A percentile compares a stretch with the other conserved stretches of the same genome.
These are phyloP conservation scores for Cybosia mesomella DNA, from an alignment of 2,888 invertebrate species.

Conservation along the genomic window DNA sequence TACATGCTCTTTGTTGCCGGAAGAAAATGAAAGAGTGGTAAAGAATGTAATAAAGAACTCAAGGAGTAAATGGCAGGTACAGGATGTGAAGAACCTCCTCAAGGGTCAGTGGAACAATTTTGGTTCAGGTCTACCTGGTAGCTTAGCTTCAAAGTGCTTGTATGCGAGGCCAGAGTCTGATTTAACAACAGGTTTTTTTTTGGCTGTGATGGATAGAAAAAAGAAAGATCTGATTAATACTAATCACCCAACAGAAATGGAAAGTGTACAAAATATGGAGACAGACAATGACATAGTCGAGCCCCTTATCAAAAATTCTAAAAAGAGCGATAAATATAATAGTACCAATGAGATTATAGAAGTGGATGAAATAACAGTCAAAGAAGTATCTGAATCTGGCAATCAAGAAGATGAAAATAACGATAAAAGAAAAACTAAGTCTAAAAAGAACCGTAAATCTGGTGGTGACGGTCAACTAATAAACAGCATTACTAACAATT, in stretches of 20 bases:
- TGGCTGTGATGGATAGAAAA: conserved; percentile 94
- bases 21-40: conserved; percentile 98
- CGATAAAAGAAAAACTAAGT: conserved; percentile 20
- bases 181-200: conserved; percentile 97
- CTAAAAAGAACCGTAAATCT: conserved; percentile 44
- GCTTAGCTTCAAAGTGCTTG: conserved; percentile 91
- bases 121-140: conserved; percentile 89
- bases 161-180: conserved; percentile 92
- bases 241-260: neutral
- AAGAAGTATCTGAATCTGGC: conserved; percentile 25
- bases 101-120: conserved; percentile 90
- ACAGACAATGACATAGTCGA: neutral
- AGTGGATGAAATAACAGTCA: neutral
- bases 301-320: neutral
- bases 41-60: conserved; percentile 89
- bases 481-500: conserved; percentile 11
- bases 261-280: conserved; percentile 30
- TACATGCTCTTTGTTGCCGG: conserved; percentile 96
- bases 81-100: conserved; percentile 87
- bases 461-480: conserved; percentile 5
- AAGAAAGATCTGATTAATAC: conserved; percentile 71
- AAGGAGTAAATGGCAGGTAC: conserved; percentile 87
- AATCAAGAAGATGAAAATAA: neutral
- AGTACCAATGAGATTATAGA: neutral
- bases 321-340: neutral